Evolutionary conservation across 2,888 invertebrate species (phyloP), one percentile per base, ranked within the genome.

Genomic region (Ellobium chinense): DNA sequence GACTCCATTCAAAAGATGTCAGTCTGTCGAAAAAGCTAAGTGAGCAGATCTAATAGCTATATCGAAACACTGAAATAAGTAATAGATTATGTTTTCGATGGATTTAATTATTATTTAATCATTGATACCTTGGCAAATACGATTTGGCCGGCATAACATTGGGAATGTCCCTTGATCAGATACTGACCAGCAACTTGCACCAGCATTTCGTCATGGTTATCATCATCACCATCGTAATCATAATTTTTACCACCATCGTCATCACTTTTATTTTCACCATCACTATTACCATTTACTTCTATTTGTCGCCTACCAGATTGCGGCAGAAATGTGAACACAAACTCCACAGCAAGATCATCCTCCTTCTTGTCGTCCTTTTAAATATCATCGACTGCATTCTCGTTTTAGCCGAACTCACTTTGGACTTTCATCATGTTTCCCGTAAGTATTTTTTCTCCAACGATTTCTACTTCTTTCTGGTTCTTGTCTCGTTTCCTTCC

Each of bases 341-440:
- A 2, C 77, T 85, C 1, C 85, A 85, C 76, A 77, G 74, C 69
- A 85, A 85, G 58, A 56, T 36, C 14, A 68, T 83, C 29, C 80
- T 85, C 14, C 62, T 83, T 9, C 39, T 80, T 34, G 80, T 84
- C 37, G 81, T 84, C 21, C 24, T 82, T n/a, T 82, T 85, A 56
- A 84, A 84, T 74, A 75, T 85, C 65, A 70, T 85, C 63, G 85
- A 85, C 81, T 83, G 83, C 27, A 56, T 84, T 29, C 72, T 85
- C 70, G 84, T 85, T 18, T 80, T 85, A 60, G 83, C 75, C 2
- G 85, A 82, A 56, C 76, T 85, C 24, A 82, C 82, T 24, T 54
- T 84, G 14, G 85, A 85, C 72, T 85, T 85, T 63, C 80, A 83
- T 39, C 82, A 81, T 70, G 66, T 82, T 31, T 72, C 78, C 56